Evolutionary conservation across 2,888 invertebrate genomes (phyloP).

Genomic region (Merodon equestris): DNA sequence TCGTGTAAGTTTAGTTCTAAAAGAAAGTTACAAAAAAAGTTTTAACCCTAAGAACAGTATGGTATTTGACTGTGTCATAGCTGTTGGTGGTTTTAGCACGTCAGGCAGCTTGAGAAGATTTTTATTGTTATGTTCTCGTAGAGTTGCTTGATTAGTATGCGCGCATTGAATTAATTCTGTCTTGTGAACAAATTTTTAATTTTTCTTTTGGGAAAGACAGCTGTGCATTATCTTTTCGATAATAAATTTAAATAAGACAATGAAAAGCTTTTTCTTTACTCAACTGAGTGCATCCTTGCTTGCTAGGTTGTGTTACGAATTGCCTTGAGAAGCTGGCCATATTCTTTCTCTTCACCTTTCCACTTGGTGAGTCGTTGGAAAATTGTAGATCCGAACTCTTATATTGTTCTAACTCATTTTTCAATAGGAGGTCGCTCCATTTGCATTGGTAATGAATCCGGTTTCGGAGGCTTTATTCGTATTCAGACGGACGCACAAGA

Average conservation of each 20-base stretch:
- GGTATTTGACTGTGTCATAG: slow-evolving; percentile 57
- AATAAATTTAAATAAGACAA: slow-evolving; percentile 49
- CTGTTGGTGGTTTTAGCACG: slow-evolving; percentile 8
- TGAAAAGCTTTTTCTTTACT: neutral
- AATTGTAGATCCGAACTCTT: too few species aligned
- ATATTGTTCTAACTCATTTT: too few species aligned
- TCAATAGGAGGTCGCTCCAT: too few species aligned
- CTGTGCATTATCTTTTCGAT: slow-evolving; percentile 56
- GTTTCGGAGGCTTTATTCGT: too few species aligned
- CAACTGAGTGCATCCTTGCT: too few species aligned
- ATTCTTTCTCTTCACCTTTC: too few species aligned
- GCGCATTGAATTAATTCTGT: slow-evolving; percentile 11
- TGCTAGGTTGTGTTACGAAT: too few species aligned
- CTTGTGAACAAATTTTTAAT: slow-evolving; percentile 26
- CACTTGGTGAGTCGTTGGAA: too few species aligned
- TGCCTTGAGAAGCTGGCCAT: too few species aligned
- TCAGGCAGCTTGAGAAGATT: slow-evolving; percentile 37
- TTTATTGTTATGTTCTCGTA: slow-evolving; percentile 44
- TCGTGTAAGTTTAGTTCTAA: slow-evolving; percentile 58
- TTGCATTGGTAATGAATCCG: too few species aligned
- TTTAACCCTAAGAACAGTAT: slow-evolving; percentile 27
- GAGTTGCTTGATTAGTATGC: slow-evolving; percentile 4
- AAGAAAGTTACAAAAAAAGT: slow-evolving; percentile 50
- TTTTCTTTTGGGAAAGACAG: slow-evolving; percentile 34
- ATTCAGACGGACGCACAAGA: too few species aligned